Percentiles rank a stretch among this genome's conserved stretches.
These are phyloP conservation scores for Neopelma chrysocephalum DNA, from an alignment of 2,797 vertebrate species.

Conservation along the genomic window DNA sequence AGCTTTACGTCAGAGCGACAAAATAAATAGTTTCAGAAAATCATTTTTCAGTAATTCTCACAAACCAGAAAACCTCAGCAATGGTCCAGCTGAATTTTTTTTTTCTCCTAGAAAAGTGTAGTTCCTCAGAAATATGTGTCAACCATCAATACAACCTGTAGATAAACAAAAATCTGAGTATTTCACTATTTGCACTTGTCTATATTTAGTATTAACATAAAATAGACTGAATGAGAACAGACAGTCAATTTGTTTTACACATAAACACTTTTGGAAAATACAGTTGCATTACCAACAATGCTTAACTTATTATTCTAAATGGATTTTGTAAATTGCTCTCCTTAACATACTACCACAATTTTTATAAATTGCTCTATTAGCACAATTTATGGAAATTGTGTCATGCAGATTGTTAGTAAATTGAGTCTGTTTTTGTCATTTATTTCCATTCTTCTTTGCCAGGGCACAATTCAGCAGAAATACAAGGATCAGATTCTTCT, in stretches of 20 bases:
- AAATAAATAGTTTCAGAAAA: conserved; percentile 17
- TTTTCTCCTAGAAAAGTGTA: not conserved
- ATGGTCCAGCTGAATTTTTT: not conserved
- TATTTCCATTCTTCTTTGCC: conserved; percentile 12
- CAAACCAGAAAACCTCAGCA: not conserved
- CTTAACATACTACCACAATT: conserved; percentile 50
- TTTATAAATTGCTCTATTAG: conserved; percentile 68
- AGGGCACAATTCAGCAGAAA: conserved; percentile 13
- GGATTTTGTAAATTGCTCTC: conserved; percentile 61
- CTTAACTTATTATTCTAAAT: conserved; percentile 58
- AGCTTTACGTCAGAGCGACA: not conserved
- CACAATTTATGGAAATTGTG: conserved; percentile 63
- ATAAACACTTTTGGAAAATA: conserved; percentile 42
- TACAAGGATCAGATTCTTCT: conserved; percentile 7
- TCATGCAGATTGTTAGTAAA: conserved; percentile 51
- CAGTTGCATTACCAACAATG: conserved; percentile 40
- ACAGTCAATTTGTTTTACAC: conserved; percentile 49
- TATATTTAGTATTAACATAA: conserved; percentile 13
- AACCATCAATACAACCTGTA: not conserved
- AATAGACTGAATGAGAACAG: conserved; percentile 26
- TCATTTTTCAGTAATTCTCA: not conserved
- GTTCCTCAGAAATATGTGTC: not conserved
- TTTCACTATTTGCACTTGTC: conserved; percentile 33
- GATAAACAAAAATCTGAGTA: conserved; percentile 10
- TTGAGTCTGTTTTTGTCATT: conserved; percentile 35